phyloP scores from a whole-genome alignment of 2,888 invertebrate species.

The Danaus chrysippus region DNA sequence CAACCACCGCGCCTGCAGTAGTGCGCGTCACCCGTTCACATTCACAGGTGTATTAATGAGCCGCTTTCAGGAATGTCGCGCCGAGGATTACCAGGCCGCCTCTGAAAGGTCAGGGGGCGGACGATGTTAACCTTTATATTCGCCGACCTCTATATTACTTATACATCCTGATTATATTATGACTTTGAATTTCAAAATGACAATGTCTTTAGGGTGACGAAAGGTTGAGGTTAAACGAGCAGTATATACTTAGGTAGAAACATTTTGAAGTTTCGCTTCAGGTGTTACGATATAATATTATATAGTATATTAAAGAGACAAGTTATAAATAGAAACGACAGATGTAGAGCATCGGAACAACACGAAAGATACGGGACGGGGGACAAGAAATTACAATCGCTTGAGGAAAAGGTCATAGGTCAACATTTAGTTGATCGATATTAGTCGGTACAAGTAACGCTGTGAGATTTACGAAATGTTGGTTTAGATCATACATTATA shows the following conservation, averaged over 20 bases:
- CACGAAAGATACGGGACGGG: constrained; percentile 36
- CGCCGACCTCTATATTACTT: constrained; percentile 13
- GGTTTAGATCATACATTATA: constrained; percentile 1
- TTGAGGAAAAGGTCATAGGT: constrained; percentile 62
- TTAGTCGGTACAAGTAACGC: constrained; percentile 46
- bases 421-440: constrained; percentile 59
- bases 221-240: not conserved
- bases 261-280: too few relatives aligned
- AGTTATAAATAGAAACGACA: constrained; percentile 10
- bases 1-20: constrained; percentile 51
- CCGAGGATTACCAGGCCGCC: constrained; percentile 49
- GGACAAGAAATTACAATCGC: constrained; percentile 45
- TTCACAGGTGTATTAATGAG: constrained; percentile 49
- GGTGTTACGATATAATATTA: not conserved
- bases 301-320: not conserved
- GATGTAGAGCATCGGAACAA: constrained; percentile 14
- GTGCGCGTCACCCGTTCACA: constrained; percentile 51
- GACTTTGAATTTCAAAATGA: not conserved
- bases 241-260: too few relatives aligned
- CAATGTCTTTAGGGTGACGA: not conserved
- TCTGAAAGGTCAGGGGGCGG: constrained; percentile 59
- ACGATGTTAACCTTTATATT: constrained; percentile 35
- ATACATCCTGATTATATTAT: not conserved
- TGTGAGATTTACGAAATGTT: constrained; percentile 33
- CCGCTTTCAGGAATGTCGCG: constrained; percentile 41